Evolutionary conservation across 2,113 vertebrate species (phyloP), one percentile per base, ranked within the genome.

Genomic region (Herpetotheres cachinnans): DNA sequence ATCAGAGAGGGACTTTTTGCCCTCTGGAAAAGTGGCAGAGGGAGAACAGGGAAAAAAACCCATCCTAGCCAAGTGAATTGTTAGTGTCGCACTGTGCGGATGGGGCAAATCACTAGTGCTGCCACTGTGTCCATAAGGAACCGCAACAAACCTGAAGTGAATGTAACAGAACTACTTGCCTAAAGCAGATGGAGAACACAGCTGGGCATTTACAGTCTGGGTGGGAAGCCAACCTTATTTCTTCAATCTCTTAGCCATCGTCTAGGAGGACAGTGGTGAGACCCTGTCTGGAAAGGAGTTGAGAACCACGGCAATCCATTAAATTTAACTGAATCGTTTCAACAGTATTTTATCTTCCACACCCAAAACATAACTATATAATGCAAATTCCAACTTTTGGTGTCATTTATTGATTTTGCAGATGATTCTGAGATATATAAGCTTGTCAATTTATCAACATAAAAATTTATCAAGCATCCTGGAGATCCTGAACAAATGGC

Each of bases 1-100:
- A 52, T 6, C 38, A 76, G 12, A 76, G 13, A 82, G 11, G 3
- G 18, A 55, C 19, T 44, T 89, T 42, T 22, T n/a, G 19, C 32
- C 26, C 63, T 46, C 44, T 86, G 40, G 22, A 72, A 61, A 49
- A 59, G 62, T 22, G 13, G 13, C 30, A 47, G 69, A 55, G 27
- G 22, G 46, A 61, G 19, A 69, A 62, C 0, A 0, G 10, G 78
- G 3, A 11, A 46, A n/a, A 20, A 25, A 24, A 4, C 7, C 6
- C 13, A 74, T 20, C 11, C 13, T 8, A 36, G 44, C 7, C 13
- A 38, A 44, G 27, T 10, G 27, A 70, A 49, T 4, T 19, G 34
- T 18, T 42, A 17, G 10, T 13, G 25, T 46, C 66, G 46, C 55
- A 24, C 21, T 8, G 25, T 12, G 32, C 1, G 1, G 19, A 66